phyloP scores from a whole-genome alignment of 23 tunicate genomes.

The Phallusia fumigata region DNA sequence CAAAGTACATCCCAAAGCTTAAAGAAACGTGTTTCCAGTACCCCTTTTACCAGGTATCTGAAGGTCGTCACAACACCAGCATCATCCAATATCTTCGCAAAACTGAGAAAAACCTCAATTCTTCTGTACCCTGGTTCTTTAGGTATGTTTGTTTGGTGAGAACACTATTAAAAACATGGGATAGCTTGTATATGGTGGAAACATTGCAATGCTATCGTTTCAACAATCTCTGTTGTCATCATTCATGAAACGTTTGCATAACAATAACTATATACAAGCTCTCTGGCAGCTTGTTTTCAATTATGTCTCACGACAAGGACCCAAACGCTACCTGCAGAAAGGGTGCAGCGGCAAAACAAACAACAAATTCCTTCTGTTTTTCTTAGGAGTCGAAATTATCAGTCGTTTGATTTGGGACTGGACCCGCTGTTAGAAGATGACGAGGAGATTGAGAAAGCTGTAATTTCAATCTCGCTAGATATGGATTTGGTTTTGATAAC shows the following conservation, averaged over 20 bases:
- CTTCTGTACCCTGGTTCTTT: slow-evolving; percentile 48
- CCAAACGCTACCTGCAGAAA: too few species aligned
- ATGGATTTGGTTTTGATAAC: slow-evolving; percentile 23
- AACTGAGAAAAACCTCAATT: slow-evolving; percentile 17
- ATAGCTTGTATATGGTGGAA: too few species aligned
- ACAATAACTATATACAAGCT: too few species aligned
- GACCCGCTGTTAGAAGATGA: slow-evolving; percentile 14
- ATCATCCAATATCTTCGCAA: slow-evolving; percentile 13
- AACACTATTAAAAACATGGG: background rate
- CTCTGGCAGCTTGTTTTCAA: too few species aligned
- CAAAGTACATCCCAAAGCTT: background rate
- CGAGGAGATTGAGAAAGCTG: background rate
- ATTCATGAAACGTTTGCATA: too few species aligned
- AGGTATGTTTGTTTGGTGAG: too few species aligned
- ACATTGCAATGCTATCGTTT: too few species aligned
- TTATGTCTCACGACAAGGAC: too few species aligned
- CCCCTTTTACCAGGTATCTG: slow-evolving; percentile 32
- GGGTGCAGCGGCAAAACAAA: too few species aligned
- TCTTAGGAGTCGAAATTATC: slow-evolving; percentile 27
- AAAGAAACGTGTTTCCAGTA: slow-evolving; percentile 23
- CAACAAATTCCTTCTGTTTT: too few species aligned
- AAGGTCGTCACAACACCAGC: slow-evolving; percentile 16
- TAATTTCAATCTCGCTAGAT: background rate
- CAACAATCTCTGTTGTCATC: too few species aligned
- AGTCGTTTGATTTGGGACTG: slow-evolving; percentile 23